These are phyloP conservation scores for Girardinus metallicus DNA, from an alignment of 2,797 vertebrate genomes.

Conservation along the genomic window DNA sequence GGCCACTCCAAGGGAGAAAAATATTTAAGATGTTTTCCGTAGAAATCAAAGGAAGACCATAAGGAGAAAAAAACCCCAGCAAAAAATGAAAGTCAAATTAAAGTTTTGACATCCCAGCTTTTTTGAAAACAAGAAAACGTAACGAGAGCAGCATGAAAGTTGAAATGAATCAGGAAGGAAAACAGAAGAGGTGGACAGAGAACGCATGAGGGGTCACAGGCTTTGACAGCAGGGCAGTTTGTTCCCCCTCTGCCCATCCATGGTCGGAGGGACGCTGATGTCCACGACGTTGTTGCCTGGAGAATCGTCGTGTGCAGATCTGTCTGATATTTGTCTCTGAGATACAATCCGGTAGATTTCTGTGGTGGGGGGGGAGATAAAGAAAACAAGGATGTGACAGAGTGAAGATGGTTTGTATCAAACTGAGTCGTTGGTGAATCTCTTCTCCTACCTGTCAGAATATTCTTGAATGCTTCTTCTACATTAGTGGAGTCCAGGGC, in stretches of 20 bases:
- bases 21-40: conserved; percentile 24
- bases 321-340: conserved; percentile 96
- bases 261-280: conserved; percentile 96
- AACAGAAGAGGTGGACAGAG: conserved; percentile 41
- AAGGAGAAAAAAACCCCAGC: conserved; percentile 16
- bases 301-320: conserved; percentile 92
- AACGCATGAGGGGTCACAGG: conserved; percentile 80
- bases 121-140: conserved; percentile 55
- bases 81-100: conserved; percentile 77
- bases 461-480: conserved; percentile 98
- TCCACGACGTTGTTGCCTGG: conserved; percentile 95
- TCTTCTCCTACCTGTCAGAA: conserved; percentile 87
- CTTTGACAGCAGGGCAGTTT: conserved; percentile 97
- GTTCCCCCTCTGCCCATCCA: conserved; percentile 91
- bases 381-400: conserved; percentile 53
- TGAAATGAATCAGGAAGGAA: conserved; percentile 64
- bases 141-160: conserved; percentile 63
- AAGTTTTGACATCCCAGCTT: conserved; percentile 50
- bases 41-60: conserved; percentile 47
- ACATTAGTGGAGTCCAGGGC: conserved; percentile 97
- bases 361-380: conserved; percentile 79
- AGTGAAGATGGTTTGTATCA: neutral
- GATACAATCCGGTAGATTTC: conserved; percentile 98
- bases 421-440: conserved; percentile 76
- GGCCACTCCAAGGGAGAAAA: conserved; percentile 28